These are phyloP conservation scores for Semaprochilodus insignis DNA, from an alignment of 2,797 vertebrate species.

Conservation along the genomic window DNA sequence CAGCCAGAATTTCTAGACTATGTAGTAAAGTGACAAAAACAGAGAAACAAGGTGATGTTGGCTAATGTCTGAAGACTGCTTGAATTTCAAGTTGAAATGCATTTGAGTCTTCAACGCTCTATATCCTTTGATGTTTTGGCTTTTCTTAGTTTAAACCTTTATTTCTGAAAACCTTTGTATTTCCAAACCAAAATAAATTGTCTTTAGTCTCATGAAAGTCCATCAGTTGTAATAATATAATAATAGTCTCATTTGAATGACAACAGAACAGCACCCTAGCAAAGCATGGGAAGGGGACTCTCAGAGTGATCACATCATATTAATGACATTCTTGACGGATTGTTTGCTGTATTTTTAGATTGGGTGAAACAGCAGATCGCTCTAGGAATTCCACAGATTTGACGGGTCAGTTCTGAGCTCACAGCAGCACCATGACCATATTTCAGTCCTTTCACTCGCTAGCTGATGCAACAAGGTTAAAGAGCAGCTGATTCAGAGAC, in stretches of 20 bases:
- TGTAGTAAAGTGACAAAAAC: too few species aligned
- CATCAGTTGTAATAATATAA: neutral
- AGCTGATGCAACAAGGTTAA: constrained; percentile 47
- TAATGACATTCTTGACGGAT: neutral
- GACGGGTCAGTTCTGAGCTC: neutral
- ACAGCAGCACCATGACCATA: constrained; percentile 15
- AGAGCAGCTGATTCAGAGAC: constrained; percentile 42
- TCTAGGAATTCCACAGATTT: constrained; percentile 2
- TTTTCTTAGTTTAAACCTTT: too few species aligned
- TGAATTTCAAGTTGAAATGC: neutral
- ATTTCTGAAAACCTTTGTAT: neutral
- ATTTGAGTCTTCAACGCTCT: neutral
- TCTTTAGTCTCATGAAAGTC: neutral
- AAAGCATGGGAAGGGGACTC: neutral
- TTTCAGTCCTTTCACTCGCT: constrained; percentile 2
- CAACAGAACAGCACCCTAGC: neutral
- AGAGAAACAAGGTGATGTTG: too few species aligned
- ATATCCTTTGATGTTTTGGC: too few species aligned
- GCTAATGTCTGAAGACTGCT: too few species aligned
- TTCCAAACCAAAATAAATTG: neutral
- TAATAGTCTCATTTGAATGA: neutral
- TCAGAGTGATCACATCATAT: neutral
- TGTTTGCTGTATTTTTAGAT: neutral
- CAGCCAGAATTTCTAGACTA: too few species aligned
- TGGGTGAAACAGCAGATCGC: neutral